phyloP scores from a whole-genome alignment of 2,113 vertebrate species.

The Rattus norvegicus region GRCr8 NC_086039.1:118720001-118720500 shows the following conservation, averaged over 20 bases:
- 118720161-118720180: neutral
- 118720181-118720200: neutral
- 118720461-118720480: constrained; percentile 3
- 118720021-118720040: neutral
- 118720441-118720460: constrained; percentile 15
- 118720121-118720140: neutral
- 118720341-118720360: neutral
- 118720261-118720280: neutral
- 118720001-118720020: neutral
- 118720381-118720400: neutral
- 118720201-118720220: neutral
- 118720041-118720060: neutral
- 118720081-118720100: neutral
- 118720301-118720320: neutral
- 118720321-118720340: neutral
- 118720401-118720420: constrained; percentile 35
- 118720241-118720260: neutral
- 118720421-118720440: constrained; percentile 3
- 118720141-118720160: neutral
- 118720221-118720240: neutral
- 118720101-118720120: neutral
- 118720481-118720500: neutral
- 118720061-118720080: neutral
- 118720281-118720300: neutral
- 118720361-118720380: neutral